These are phyloP conservation scores for Pimpla rufipes DNA, from an alignment of 2,888 invertebrate species.

Conservation along the genomic window DNA sequence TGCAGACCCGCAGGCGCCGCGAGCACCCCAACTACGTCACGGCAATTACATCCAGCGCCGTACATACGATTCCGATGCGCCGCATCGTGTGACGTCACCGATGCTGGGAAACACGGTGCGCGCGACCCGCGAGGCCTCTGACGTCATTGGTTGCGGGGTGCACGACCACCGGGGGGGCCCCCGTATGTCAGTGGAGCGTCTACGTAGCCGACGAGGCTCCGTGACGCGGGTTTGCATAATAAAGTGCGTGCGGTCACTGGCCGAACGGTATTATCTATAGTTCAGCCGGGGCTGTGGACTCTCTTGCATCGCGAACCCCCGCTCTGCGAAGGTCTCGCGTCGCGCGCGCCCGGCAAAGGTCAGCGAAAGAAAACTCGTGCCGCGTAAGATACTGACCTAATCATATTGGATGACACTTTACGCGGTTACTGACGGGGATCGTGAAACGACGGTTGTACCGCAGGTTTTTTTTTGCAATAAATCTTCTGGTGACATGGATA, in stretches of 20 bases:
- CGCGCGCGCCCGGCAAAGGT: conserved; percentile 43
- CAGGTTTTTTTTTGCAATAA: too few relatives aligned
- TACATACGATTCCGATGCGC: neutral
- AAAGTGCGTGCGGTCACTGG: conserved; percentile 36
- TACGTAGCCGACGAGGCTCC: conserved; percentile 26
- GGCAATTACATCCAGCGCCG: conserved; percentile 17
- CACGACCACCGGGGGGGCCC: neutral
- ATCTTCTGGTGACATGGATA: too few relatives aligned
- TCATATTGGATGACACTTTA: neutral
- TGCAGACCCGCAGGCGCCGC: conserved; percentile 55
- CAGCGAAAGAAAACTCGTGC: neutral
- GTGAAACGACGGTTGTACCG: too few relatives aligned
- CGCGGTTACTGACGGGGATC: neutral
- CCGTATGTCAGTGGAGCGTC: conserved; percentile 57
- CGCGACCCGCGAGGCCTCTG: conserved; percentile 24
- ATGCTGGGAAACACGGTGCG: conserved; percentile 14
- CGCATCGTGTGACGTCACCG: conserved; percentile 58
- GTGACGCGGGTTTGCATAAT: conserved; percentile 56
- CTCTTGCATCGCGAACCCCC: too few relatives aligned
- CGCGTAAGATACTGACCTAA: neutral
- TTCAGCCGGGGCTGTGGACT: too few relatives aligned
- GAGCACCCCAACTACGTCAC: conserved; percentile 57
- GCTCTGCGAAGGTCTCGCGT: conserved; percentile 12
- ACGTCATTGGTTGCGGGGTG: conserved; percentile 40
- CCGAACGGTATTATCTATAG: conserved; percentile 32